Base-by-base conservation (phyloP, 2,888 invertebrate species). In the Leptinotarsa rubiginosa region DNA sequence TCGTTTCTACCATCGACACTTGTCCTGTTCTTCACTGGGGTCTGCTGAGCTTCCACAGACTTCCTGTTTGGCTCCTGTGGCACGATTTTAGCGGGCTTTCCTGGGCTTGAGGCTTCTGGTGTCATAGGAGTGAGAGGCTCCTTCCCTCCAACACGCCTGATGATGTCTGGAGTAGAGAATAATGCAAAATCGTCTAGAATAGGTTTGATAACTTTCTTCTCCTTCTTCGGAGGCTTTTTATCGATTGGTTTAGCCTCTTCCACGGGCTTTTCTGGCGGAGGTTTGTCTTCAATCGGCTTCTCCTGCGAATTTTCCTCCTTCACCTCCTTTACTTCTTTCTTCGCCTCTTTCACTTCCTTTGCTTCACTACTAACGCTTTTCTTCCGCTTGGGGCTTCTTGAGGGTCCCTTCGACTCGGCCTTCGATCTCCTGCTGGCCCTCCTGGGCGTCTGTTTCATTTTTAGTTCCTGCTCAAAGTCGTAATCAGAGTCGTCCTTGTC, bases 111-210 rank as follows among this genome's bases (percentile, higher is more conserved):
- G 75, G 77, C 73, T 70, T 83, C 82, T 16, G 85, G 77, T 18
- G 83, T 79, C 25, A 81, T 78, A 54, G 85, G 81, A 41, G 86
- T 84, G 13, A 81, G 79, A 5, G 85, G 78, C 47, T 84, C 84
- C 74, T 88, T 85, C 20, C 89, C 79, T 64, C 82, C 85, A 18
- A 94, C 93, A 81, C 94, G 89, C 81, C 93, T 89, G 74, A 94
- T 94, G 70, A 94, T 93, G 89, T 95, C 95, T 22, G 95, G 94
- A 59, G 94, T 92, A 7, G 94, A 94, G 86, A 95, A 94, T 74
- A 95, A 87, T 52, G 93, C 93, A 74, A 94, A 91, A 90, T 92
- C 92, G 83, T 92, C 91, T 50, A 87, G 81, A 88, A 87, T 79
- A 87, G 87, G 87, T 87, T 91, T 91, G 0, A 88, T 82, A 47